Evolutionary conservation across 2,888 invertebrate species (phyloP).

Genomic region (Aethes cnicana): DNA sequence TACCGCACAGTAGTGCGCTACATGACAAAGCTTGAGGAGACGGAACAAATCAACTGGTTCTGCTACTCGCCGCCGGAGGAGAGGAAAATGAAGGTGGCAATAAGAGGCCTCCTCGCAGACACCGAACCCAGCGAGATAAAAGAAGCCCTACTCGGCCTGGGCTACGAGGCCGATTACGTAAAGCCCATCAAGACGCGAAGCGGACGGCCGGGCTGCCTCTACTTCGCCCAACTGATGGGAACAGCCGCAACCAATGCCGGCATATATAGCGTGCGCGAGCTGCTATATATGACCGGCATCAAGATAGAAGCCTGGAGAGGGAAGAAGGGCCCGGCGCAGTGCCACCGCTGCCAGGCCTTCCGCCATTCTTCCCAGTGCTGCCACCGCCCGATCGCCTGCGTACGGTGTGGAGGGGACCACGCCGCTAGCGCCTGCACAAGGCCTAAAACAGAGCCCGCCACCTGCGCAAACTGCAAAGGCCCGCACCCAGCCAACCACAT

Average conservation of each 20-base stretch:
- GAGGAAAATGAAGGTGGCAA: constrained; percentile 28
- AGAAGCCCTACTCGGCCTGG: constrained; percentile 10
- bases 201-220: neutral
- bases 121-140: constrained; percentile 17
- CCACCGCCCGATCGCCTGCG: too few relatives aligned
- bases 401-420: too few relatives aligned
- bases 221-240: neutral
- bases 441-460: too few relatives aligned
- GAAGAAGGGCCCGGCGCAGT: too few relatives aligned
- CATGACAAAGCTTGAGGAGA: too few relatives aligned
- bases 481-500: neutral
- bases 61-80: constrained; percentile 32
- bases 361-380: too few relatives aligned
- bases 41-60: too few relatives aligned
- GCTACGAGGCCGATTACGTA: neutral
- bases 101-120: constrained; percentile 32
- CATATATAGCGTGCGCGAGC: neutral
- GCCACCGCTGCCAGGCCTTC: neutral
- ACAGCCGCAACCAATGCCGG: neutral
- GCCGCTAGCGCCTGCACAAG: too few relatives aligned
- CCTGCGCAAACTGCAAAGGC: too few relatives aligned
- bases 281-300: neutral
- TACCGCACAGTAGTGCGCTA: too few relatives aligned
- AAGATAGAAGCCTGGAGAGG: too few relatives aligned
- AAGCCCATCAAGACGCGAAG: neutral